Evolutionary conservation across 2,888 invertebrate genomes (phyloP), one percentile per base, ranked within the genome.

Genomic region (Venusia cambrica): DNA sequence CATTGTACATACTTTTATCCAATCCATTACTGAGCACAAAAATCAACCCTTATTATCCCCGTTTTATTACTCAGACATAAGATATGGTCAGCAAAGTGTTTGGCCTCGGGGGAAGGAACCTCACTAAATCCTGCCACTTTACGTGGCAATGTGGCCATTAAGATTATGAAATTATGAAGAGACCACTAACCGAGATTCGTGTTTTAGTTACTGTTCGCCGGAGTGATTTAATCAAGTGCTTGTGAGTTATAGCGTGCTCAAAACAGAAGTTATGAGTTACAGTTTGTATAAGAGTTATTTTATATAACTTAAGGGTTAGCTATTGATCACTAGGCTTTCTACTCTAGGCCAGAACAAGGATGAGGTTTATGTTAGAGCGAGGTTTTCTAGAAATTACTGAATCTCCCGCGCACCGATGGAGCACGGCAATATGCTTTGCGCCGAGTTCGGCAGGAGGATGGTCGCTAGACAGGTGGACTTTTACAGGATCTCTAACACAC

Each of bases 151-250:
- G 58, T 65, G 58, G 57, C 74, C 66, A 73, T 80, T 80, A 78
- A 77, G 76, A 78, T 80, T 83, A 81, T 75, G 77, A 80, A 81
- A 79, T 83, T 80, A 83, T 80, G 80, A 80, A 75, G 66, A 49
- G 54, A 49, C 77, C 66, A 69, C 68, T 68, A 54, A 57, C 64
- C 39, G 72, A 72, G 81, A 80, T 79, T 79, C 74, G 72, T 72
- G 71, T 65, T 57, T 56, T 47, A 52, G 54, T 52, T 45, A 59
- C 56, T 57, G 54, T 67, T 59, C 61, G 59, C 54, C 57, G 22
- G 38, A 32, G 43, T 70, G 66, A 73, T 70, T 71, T 65, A 67
- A 67, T 67, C 60, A 55, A 15, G 45, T 49, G 51, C 34, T 45
- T 36, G 37, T 45, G 37, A 50, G 48, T 46, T 43, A 41, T 48